Evolutionary conservation across 2,113 vertebrate species (phyloP).

Genomic region (Bubo bubo): DNA sequence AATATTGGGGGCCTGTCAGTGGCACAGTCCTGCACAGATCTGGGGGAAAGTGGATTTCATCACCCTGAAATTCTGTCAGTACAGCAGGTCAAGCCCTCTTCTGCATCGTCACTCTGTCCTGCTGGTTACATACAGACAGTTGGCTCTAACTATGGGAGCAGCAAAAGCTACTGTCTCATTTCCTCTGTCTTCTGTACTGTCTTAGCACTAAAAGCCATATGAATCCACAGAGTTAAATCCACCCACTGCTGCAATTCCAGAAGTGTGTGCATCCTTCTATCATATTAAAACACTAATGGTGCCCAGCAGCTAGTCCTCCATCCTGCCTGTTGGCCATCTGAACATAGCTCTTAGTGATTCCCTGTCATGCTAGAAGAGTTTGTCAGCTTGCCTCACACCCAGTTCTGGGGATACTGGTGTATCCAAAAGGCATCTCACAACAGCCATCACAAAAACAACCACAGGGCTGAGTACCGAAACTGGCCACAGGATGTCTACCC

Average conservation of each 20-base stretch:
- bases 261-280: background rate
- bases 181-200: background rate
- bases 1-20: background rate
- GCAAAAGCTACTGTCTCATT: background rate
- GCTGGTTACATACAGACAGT: background rate
- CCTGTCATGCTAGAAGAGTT: background rate
- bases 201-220: background rate
- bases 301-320: background rate
- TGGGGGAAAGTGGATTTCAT: background rate
- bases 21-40: background rate
- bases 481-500: background rate
- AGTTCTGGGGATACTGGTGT: background rate
- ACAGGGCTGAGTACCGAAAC: background rate
- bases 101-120: background rate
- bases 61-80: background rate
- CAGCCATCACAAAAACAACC: background rate
- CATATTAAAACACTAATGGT: background rate
- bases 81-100: background rate
- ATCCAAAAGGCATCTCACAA: constrained; percentile 16
- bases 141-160: background rate
- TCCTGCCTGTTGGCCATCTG: background rate
- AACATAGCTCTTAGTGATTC: background rate
- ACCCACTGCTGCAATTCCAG: background rate
- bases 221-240: background rate
- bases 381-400: constrained; percentile 21